A percentile compares a stretch with the other conserved stretches of the same genome.
Conservation (phyloP, 2,888 invertebrate genomes). For the Thecophora atra region DNA sequence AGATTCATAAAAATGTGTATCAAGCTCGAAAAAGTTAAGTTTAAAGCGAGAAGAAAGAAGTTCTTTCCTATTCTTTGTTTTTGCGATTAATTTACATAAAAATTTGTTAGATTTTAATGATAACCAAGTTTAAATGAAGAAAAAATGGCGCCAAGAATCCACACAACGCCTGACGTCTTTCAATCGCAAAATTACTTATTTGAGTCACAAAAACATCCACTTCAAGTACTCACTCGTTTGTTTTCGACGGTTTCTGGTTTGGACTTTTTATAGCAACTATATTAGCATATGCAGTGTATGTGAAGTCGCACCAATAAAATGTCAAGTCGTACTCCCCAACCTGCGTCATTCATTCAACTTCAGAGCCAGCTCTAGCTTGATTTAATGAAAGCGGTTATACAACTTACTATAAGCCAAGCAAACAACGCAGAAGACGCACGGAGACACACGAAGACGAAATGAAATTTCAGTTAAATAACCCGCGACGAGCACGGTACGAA, state of each 20-base stretch:
- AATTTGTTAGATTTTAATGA: too few species aligned
- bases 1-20: too few species aligned
- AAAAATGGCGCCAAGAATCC: background rate
- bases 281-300: too few species aligned
- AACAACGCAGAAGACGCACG: conserved; percentile 12
- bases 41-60: too few species aligned
- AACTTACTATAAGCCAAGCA: conserved; percentile 13
- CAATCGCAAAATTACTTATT: background rate
- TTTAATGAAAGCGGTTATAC: conserved; percentile 18
- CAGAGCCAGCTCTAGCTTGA: background rate
- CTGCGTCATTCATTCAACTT: conserved; percentile 25
- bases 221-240: background rate
- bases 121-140: too few species aligned
- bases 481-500: conserved; percentile 24
- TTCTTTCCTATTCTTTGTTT: too few species aligned
- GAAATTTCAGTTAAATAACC: background rate
- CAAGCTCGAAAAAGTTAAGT: too few species aligned
- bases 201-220: background rate
- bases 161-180: background rate
- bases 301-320: background rate
- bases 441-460: background rate
- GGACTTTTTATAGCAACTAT: too few species aligned
- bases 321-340: background rate
- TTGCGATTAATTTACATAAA: too few species aligned
- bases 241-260: background rate